These are phyloP conservation scores for Medauroidea extradentata DNA, from an alignment of 1,140 invertebrate genomes.

Conservation along the genomic window DNA sequence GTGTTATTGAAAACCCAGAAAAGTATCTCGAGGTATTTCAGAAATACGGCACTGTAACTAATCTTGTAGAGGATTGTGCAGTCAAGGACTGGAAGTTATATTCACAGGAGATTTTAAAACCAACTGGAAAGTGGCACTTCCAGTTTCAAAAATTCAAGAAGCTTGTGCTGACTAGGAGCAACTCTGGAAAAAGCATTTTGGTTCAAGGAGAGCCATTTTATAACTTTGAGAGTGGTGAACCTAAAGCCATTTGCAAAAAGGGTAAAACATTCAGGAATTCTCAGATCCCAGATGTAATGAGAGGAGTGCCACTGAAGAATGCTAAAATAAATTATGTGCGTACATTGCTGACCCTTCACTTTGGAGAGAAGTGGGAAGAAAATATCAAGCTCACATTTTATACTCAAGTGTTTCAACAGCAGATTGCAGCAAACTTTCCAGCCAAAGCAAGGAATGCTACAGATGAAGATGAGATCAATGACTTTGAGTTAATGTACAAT, in stretches of 20 bases:
- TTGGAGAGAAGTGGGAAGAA: too few species aligned
- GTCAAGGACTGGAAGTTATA: background rate
- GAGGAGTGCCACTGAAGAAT: too few species aligned
- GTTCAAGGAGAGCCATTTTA: background rate
- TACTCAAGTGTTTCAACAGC: too few species aligned
- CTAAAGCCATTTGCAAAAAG: background rate
- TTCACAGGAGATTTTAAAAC: background rate
- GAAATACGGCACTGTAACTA: background rate
- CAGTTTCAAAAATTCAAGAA: background rate
- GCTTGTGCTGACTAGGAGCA: background rate
- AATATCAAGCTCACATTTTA: too few species aligned
- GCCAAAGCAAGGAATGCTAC: too few species aligned
- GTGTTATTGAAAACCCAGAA: background rate
- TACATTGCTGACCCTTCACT: too few species aligned
- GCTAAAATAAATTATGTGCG: too few species aligned
- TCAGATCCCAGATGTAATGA: too few species aligned
- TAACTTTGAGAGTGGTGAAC: background rate
- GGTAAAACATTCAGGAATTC: background rate
- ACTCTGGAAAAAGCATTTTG: background rate
- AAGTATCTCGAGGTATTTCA: constrained; percentile 3
- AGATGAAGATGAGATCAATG: too few species aligned
- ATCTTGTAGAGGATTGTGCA: background rate
- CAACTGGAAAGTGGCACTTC: background rate
- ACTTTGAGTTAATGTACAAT: too few species aligned
- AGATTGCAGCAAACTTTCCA: too few species aligned